Conservation (phyloP, 2,888 invertebrate species). For the Andricus quercusramuli region DNA sequence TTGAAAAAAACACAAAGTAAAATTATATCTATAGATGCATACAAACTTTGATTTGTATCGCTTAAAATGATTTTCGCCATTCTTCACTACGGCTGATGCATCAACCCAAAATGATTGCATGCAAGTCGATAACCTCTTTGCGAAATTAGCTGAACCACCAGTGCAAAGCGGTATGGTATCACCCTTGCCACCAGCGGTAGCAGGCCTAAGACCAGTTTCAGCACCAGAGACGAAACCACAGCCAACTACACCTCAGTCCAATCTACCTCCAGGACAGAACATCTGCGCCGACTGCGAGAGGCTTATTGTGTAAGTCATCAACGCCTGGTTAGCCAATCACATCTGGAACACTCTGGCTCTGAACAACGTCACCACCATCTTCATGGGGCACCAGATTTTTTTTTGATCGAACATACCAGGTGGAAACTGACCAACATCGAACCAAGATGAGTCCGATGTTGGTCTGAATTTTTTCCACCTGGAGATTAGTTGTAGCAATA, state of each 20-base stretch:
- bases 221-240: conserved; percentile 84
- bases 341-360: conserved; percentile 4
- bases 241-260: conserved; percentile 81
- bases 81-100: background rate
- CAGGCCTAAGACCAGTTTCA: conserved; percentile 85
- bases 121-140: conserved; percentile 63
- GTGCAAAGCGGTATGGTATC: conserved; percentile 78
- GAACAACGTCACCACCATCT: conserved; percentile 38
- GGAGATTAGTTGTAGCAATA: background rate
- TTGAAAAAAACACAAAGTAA: conserved; percentile 1
- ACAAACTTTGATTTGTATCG: background rate
- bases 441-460: conserved; percentile 6
- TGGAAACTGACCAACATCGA: conserved; percentile 6
- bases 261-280: conserved; percentile 92
- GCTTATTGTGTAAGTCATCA: conserved; percentile 94
- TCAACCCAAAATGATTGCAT: conserved; percentile 13
- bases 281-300: conserved; percentile 98
- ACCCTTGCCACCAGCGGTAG: conserved; percentile 77
- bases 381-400: background rate
- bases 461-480: conserved; percentile 50
- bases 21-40: background rate
- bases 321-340: conserved; percentile 37
- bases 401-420: background rate
- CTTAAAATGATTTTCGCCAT: conserved; percentile 5
- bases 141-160: conserved; percentile 76